Conservation (phyloP, 1,140 invertebrate species). For the Solenopsis invicta region DNA sequence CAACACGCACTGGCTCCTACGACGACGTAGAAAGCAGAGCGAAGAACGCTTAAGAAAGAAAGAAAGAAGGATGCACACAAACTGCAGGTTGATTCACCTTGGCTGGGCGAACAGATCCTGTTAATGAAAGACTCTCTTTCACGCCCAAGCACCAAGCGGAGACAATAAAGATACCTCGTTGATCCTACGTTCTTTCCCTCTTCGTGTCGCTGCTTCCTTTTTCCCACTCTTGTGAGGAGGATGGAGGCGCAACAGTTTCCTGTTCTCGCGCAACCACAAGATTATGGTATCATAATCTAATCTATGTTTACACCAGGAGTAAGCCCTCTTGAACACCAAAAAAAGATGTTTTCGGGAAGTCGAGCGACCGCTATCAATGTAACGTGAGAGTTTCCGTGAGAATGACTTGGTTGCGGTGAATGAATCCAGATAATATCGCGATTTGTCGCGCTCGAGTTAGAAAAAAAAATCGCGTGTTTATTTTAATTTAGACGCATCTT, state of each 20-base stretch:
- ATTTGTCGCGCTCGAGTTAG: background rate
- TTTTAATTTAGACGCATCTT: constrained; percentile 12
- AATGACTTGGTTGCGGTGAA: constrained; percentile 36
- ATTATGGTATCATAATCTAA: constrained; percentile 72
- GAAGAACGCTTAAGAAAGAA: background rate
- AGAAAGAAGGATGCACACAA: constrained; percentile 55
- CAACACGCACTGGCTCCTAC: constrained; percentile 75
- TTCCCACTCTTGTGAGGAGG: constrained; percentile 7
- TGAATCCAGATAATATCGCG: constrained; percentile 31
- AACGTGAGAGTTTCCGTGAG: constrained; percentile 59
- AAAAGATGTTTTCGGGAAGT: constrained; percentile 62
- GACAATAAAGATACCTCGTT: constrained; percentile 79
- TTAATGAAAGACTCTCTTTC: constrained; percentile 83
- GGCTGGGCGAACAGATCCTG: constrained; percentile 64
- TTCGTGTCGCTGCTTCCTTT: constrained; percentile 48
- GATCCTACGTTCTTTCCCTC: constrained; percentile 46
- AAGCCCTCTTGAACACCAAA: background rate
- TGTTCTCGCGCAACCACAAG: constrained; percentile 58
- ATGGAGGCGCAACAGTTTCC: constrained; percentile 70
- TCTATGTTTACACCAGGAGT: constrained; percentile 73
- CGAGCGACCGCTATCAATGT: constrained; percentile 28
- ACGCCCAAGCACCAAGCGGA: constrained; percentile 68
- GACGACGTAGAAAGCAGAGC: constrained; percentile 10
- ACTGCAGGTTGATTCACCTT: constrained; percentile 81
- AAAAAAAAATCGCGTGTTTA: background rate